These are phyloP conservation scores for Myotis myotis DNA, from an alignment of 2,797 vertebrate species.

Conservation along the genomic window DNA sequence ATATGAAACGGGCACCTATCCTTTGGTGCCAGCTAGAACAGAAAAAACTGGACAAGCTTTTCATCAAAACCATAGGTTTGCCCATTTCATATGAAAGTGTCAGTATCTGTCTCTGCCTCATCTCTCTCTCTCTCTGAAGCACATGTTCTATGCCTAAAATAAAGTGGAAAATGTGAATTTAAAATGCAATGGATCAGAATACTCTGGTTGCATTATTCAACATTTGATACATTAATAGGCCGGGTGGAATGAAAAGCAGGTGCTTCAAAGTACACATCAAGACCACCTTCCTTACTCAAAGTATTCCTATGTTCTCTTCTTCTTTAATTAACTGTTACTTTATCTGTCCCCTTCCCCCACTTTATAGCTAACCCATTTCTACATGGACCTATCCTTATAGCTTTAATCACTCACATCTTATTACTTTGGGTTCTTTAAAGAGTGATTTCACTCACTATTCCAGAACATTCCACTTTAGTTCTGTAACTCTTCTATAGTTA, in stretches of 20 bases:
- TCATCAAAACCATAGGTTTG: not conserved
- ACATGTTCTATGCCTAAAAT: not conserved
- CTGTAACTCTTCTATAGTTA: not conserved
- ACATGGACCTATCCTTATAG: not conserved
- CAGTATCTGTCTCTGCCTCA: not conserved
- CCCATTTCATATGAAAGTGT: not conserved
- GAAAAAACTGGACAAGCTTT: not conserved
- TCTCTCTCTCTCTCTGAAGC: not conserved
- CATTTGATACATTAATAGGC: not conserved
- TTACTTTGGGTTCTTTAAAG: not conserved
- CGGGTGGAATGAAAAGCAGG: not conserved
- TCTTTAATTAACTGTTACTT: not conserved
- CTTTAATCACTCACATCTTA: not conserved
- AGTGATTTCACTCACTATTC: not conserved
- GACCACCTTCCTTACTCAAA: not conserved
- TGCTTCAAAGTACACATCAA: not conserved
- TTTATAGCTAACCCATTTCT: not conserved
- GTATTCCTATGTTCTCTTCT: not conserved
- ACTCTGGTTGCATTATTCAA: not conserved
- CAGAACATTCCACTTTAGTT: not conserved
- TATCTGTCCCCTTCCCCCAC: not conserved
- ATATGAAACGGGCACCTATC: not conserved
- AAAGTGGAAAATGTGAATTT: not conserved
- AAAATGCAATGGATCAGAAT: not conserved
- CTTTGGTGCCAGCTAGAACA: not conserved